Evolutionary conservation across 2,888 invertebrate genomes (phyloP), one percentile per base, ranked within the genome.

Genomic region (Cryptocephalus primarius): DNA sequence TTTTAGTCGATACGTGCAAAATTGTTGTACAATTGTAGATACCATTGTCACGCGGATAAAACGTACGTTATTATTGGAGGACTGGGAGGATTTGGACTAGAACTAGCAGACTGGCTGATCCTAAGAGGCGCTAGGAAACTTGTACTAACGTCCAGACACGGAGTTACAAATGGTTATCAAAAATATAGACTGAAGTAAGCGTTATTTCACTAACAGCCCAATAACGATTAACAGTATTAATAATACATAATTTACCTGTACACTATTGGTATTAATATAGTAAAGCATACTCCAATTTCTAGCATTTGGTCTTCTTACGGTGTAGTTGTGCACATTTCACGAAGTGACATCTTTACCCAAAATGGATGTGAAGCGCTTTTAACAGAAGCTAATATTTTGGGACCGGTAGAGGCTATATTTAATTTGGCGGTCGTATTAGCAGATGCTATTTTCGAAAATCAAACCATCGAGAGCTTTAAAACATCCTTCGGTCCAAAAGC

Each of bases 391-490:
- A 69, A 73, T 0, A 64, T 85, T 34, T 9, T n/a, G 55, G 88
- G 83, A 1, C 79, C 79, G 2, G 78, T 94, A 13, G 85, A 84
- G 31, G 92, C 85, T 22, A 83, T 95, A 43, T 94, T 93, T 72
- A 92, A 95, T 66, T 73, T 94, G 52, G 94, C 93, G 8, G 89
- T 90, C 60, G 78, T 82, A 3, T 67, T 91, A 8, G 77, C 76
- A 53, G 91, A 91, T 62, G 79, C 78, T 0, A 70, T 88, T 40
- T 79, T 91, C 65, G 79, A 82, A 58, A 88, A 89, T 63, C 88
- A 88, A 68, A 82, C 78, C 0, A 68, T 71, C 2, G 83, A 85
- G 45, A 76, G 75, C 9, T 92, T 85, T 64, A 71, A 72, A 49
- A 77, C 74, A 8, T 84, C 85, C 0, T 78, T 80, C 50, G 78